phyloP scores from a whole-genome alignment of 2,113 vertebrate species.

The Sander lucioperca region DNA sequence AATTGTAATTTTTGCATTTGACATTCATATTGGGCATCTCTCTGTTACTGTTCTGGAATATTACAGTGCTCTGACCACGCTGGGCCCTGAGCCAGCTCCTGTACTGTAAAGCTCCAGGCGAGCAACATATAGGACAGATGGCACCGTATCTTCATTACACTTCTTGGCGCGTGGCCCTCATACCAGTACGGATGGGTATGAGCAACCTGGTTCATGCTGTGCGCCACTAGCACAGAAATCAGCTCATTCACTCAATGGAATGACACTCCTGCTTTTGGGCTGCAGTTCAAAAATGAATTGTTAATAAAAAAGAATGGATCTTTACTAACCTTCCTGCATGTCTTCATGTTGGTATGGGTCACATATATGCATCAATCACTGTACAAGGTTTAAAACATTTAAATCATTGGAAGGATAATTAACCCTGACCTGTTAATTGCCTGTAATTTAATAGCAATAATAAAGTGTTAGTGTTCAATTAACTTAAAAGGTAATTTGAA shows the following conservation, averaged over 20 bases:
- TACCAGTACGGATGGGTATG: slow-evolving; percentile 19
- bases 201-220: slow-evolving; percentile 29
- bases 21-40: slow-evolving; percentile 33
- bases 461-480: slow-evolving; percentile 62
- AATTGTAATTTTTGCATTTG: slow-evolving; percentile 42
- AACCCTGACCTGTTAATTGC: slow-evolving; percentile 51
- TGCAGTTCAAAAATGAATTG: slow-evolving; percentile 41
- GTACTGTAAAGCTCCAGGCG: slow-evolving; percentile 55
- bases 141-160: slow-evolving; percentile 59
- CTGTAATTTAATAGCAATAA: slow-evolving; percentile 60
- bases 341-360: slow-evolving; percentile 4
- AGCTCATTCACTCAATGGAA: slow-evolving; percentile 36
- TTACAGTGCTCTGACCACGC: slow-evolving; percentile 16
- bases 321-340: slow-evolving; percentile 43
- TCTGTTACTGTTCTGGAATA: slow-evolving; percentile 8
- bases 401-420: slow-evolving; percentile 49
- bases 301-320: slow-evolving; percentile 22
- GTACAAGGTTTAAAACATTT: slow-evolving; percentile 28
- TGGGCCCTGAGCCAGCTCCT: slow-evolving; percentile 43
- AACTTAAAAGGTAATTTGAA: slow-evolving; percentile 61
- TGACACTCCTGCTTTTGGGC: slow-evolving; percentile 35
- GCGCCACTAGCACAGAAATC: slow-evolving; percentile 21
- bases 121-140: slow-evolving; percentile 67
- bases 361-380: slow-evolving; percentile 16
- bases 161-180: slow-evolving; percentile 48